These are phyloP conservation scores for Gopherus evgoodei DNA, from an alignment of 2,113 vertebrate genomes.

Conservation along the genomic window DNA sequence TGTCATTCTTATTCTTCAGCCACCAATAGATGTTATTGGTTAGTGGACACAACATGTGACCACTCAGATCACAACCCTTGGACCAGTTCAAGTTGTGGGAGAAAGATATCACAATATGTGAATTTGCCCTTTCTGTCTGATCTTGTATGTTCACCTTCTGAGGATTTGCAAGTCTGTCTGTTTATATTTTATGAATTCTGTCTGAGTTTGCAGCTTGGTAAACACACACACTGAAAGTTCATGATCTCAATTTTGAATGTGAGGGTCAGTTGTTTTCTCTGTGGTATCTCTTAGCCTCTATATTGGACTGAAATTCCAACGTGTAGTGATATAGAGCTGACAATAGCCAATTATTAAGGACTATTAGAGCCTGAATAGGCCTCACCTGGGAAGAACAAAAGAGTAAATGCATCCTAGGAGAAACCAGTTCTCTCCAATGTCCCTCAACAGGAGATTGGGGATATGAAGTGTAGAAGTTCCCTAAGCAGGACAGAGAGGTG, in stretches of 20 bases:
- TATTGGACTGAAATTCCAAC: not conserved
- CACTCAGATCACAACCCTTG: not conserved
- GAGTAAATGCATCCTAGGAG: too few relatives aligned
- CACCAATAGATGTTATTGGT: not conserved
- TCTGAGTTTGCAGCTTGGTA: not conserved
- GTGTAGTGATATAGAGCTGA: not conserved
- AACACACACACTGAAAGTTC: too few relatives aligned
- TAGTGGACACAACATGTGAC: not conserved
- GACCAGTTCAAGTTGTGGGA: not conserved
- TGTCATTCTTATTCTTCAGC: not conserved
- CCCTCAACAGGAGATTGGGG: too few relatives aligned
- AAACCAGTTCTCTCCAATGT: too few relatives aligned
- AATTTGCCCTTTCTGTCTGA: not conserved
- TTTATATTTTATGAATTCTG: not conserved
- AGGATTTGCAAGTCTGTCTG: not conserved
- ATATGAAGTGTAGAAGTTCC: too few relatives aligned
- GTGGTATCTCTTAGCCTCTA: not conserved
- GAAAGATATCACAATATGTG: not conserved
- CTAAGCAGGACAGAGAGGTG: too few relatives aligned
- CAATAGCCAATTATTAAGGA: not conserved
- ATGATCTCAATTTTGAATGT: not conserved
- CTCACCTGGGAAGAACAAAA: too few relatives aligned
- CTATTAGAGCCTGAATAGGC: too few relatives aligned
- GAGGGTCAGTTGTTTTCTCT: not conserved
- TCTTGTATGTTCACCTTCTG: not conserved